Evolutionary conservation across 2,113 vertebrate species (phyloP), one percentile per base, ranked within the genome.

Genomic region (Lates calcarifer): DNA sequence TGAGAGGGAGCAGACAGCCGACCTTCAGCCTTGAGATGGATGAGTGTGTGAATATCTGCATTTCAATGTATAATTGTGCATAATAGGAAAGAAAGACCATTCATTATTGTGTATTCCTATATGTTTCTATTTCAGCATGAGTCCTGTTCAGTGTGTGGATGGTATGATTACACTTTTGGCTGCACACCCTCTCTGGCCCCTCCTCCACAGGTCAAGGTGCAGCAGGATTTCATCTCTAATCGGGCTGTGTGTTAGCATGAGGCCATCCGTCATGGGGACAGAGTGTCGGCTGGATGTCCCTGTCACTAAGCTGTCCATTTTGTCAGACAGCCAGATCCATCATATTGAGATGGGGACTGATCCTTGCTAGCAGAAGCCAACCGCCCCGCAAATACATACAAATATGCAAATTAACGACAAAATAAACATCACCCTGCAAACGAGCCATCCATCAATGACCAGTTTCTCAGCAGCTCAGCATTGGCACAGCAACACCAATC

Each of bases 321-420:
- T 91, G 92, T 91, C 91, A 92, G 80, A 63, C 20, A 33, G 90
- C 87, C 91, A 92, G 88, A 90, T 93, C 86, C 76, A 87, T 93
- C 91, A 91, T 75, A 85, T 72, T 39, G 62, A 81, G 74, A 86
- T 64, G 86, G 78, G 85, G 82, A 81, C 82, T 56, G 84, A 71
- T 87, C 82, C 82, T 85, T 29, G 77, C 76, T 33, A 71, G 76
- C 55, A 57, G 77, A 83, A 87, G 84, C 81, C 84, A 90, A 87
- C 65, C 24, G 57, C 73, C 51, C 73, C 15, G 20, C 82, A 90
- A 90, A 92, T 75, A 75, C 85, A 79, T 92, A 92, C 87, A 86
- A 90, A 91, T 92, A 93, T 93, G 93, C 87, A 94, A 92, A 94
- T 93, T 57, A 88, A 90, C 43, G 37, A 86, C 74, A 92, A 92